Conservation (phyloP, 1,140 invertebrate species). For the Adoxophyes honmai region DNA sequence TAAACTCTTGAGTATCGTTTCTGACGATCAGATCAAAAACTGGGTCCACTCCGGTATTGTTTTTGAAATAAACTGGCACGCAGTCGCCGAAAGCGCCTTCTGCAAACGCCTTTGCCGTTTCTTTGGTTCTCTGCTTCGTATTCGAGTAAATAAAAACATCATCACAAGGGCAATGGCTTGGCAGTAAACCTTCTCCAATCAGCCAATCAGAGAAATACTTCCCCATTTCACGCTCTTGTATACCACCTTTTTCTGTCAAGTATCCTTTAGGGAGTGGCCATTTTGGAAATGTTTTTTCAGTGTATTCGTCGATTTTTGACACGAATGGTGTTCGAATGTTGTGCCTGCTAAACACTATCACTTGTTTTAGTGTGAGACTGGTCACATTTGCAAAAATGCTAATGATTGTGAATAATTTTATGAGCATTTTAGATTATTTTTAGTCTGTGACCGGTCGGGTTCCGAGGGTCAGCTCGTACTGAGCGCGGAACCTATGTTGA, state of each 20-base stretch:
- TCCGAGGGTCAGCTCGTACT: neutral
- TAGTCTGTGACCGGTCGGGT: neutral
- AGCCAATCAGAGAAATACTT: conserved; percentile 10
- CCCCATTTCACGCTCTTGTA: neutral
- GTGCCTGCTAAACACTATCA: neutral
- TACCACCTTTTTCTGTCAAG: conserved; percentile 1
- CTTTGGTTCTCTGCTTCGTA: neutral
- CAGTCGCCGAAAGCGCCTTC: conserved; percentile 2
- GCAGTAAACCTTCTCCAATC: neutral
- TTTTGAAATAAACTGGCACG: neutral
- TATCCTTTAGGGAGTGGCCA: neutral
- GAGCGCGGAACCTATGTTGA: neutral
- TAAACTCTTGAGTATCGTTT: conserved; percentile 39
- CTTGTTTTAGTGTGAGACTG: neutral
- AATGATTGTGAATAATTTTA: neutral
- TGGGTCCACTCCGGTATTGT: conserved; percentile 29
- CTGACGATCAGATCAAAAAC: conserved; percentile 51
- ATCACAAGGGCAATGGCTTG: neutral
- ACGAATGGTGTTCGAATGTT: neutral
- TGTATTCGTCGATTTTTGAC: neutral
- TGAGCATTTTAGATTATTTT: neutral
- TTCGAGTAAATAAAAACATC: neutral
- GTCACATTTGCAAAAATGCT: neutral
- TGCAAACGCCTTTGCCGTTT: neutral
- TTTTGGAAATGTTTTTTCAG: neutral